Conservation (phyloP, 2,888 invertebrate genomes). For the Cylloceria caligata region DNA sequence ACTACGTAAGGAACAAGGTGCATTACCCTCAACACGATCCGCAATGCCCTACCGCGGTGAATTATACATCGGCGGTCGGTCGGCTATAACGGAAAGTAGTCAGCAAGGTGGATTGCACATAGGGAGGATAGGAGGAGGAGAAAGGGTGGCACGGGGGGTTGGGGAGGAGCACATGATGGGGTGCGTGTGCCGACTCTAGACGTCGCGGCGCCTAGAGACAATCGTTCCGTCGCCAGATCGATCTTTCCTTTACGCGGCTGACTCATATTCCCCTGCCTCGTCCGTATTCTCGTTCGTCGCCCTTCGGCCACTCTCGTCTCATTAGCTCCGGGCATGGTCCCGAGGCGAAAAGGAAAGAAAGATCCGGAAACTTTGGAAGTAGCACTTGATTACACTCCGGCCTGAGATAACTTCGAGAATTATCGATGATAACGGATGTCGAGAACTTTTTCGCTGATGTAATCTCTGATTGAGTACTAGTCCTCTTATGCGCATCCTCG, state of each 20-base stretch:
- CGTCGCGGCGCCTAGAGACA: slow-evolving; percentile 83
- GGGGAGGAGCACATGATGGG: slow-evolving; percentile 64
- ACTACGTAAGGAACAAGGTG: slow-evolving; percentile 59
- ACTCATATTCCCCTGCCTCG: slow-evolving; percentile 77
- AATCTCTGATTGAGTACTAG: neutral
- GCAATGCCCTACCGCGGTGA: slow-evolving; percentile 69
- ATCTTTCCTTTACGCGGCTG: slow-evolving; percentile 80
- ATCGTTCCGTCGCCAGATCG: slow-evolving; percentile 82
- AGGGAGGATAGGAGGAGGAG: slow-evolving; percentile 36
- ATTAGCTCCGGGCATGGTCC: slow-evolving; percentile 45
- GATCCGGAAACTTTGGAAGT: slow-evolving; percentile 44
- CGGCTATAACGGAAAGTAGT: slow-evolving; percentile 67
- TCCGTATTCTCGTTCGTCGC: slow-evolving; percentile 39
- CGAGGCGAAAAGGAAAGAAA: neutral
- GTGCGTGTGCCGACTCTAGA: slow-evolving; percentile 79
- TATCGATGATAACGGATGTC: slow-evolving; percentile 14
- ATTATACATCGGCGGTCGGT: slow-evolving; percentile 74
- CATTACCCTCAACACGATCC: slow-evolving; percentile 61
- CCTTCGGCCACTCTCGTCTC: slow-evolving; percentile 58
- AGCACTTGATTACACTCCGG: slow-evolving; percentile 30
- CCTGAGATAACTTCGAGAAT: slow-evolving; percentile 57
- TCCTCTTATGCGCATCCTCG: slow-evolving; percentile 12
- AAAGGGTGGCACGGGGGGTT: slow-evolving; percentile 36
- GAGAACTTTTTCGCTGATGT: slow-evolving; percentile 16
- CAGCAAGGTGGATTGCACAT: slow-evolving; percentile 42